A percentile compares a stretch with the other conserved stretches of the same genome.
These are phyloP conservation scores for Ctena decussata DNA, from an alignment of 2,888 invertebrate species.

Conservation along the genomic window DNA sequence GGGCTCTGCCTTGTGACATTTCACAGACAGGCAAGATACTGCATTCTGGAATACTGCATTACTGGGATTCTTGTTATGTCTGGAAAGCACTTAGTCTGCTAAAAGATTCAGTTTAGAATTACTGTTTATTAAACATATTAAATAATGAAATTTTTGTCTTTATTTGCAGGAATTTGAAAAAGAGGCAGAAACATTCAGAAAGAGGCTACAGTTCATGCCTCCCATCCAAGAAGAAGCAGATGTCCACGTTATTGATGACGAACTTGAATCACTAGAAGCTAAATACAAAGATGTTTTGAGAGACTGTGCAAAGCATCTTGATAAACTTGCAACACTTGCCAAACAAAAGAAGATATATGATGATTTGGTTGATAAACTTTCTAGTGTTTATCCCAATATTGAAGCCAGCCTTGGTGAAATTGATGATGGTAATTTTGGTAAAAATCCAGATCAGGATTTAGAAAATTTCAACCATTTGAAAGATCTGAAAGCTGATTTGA, in stretches of 20 bases:
- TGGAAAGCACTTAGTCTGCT: too few relatives aligned
- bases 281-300: constrained; percentile 81
- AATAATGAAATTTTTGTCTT: too few relatives aligned
- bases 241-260: constrained; percentile 79
- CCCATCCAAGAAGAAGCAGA: constrained; percentile 80
- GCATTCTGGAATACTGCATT: too few relatives aligned
- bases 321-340: constrained; percentile 74
- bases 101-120: too few relatives aligned
- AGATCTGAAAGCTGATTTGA: constrained; percentile 81
- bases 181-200: constrained; percentile 79
- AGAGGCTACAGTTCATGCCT: constrained; percentile 79
- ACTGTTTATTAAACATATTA: too few relatives aligned
- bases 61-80: too few relatives aligned
- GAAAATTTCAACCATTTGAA: constrained; percentile 76
- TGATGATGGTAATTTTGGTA: constrained; percentile 70
- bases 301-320: constrained; percentile 79
- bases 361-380: constrained; percentile 78
- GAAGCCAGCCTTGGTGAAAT: constrained; percentile 76
- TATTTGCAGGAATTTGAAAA: constrained; percentile 79
- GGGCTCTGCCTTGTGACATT: too few relatives aligned
- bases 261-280: constrained; percentile 79
- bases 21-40: too few relatives aligned
- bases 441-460: constrained; percentile 73
- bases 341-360: constrained; percentile 80
- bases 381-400: constrained; percentile 75